Evolutionary conservation across 2,113 vertebrate genomes (phyloP).

Genomic region (Syrmaticus mikado): DNA sequence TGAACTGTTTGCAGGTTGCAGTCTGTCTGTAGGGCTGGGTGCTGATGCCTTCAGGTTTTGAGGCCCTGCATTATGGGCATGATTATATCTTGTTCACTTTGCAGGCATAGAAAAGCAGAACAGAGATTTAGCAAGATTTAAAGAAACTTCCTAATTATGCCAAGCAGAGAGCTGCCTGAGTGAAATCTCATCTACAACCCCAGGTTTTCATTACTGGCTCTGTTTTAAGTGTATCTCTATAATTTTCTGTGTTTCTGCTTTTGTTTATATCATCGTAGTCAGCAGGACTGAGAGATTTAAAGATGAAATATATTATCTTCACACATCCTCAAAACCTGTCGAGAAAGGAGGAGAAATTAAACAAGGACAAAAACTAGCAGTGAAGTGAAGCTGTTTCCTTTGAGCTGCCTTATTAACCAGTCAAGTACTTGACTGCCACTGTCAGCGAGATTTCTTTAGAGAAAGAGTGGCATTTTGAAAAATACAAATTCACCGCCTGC

Average conservation of each 20-base stretch:
- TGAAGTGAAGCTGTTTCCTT: constrained; percentile 70
- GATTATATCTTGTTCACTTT: constrained; percentile 70
- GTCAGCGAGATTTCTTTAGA: constrained; percentile 72
- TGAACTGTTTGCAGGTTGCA: constrained; percentile 68
- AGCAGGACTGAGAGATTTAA: constrained; percentile 46
- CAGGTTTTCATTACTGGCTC: constrained; percentile 33
- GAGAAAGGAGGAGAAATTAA: constrained; percentile 66
- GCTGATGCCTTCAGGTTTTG: constrained; percentile 67
- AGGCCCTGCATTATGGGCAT: constrained; percentile 47
- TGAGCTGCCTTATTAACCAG: constrained; percentile 73
- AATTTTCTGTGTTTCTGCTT: constrained; percentile 63
- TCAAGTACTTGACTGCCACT: constrained; percentile 71
- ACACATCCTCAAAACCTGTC: constrained; percentile 58
- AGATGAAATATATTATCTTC: constrained; percentile 33
- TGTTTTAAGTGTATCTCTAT: constrained; percentile 36
- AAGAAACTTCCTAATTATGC: constrained; percentile 56
- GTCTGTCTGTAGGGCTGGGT: constrained; percentile 68
- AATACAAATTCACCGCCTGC: constrained; percentile 71
- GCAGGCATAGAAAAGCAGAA: constrained; percentile 13
- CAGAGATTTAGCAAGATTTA: constrained; percentile 38
- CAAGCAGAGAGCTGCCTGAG: constrained; percentile 30
- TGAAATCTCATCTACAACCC: constrained; percentile 24
- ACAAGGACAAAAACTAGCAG: constrained; percentile 60
- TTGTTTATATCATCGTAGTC: constrained; percentile 57
- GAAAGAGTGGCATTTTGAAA: constrained; percentile 71